Base-by-base conservation (phyloP, 2,888 invertebrate species). In the Ormyrus thymus region DNA sequence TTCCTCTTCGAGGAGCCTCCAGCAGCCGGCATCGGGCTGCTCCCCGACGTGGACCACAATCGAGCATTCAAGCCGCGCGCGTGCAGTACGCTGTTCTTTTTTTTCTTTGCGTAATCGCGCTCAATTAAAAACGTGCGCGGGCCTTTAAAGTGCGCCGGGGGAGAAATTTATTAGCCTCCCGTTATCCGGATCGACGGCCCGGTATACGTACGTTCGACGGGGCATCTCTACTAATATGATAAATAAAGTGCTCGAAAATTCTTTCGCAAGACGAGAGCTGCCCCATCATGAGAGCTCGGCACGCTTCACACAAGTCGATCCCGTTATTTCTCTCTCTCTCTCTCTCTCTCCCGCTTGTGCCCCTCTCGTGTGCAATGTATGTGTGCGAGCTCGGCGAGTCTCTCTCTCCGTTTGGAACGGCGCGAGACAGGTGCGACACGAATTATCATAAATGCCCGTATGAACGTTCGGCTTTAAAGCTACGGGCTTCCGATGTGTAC, bases 391-490 rank as follows among this genome's bases (percentile, higher is more conserved):
- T 29, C 29, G 29, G 29, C 29, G 61, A 64, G 76, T 76, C 83
- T 84, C 83, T 76, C 83, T 84, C 83, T 85, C 83, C 82, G 81
- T 81, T 79, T 81, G 81, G 81, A 80, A 64, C 75, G 82, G 61
- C 81, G 82, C 53, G 80, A 80, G 77, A 78, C 80, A 81, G 80
- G 80, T 81, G 80, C 78, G 80, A 75, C 78, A 65, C 61, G 78
- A 78, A 81, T 81, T 78, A 78, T 81, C 78, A 81, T 81, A 81
- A 78, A 74, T 75, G 75, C 75, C 73, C 76, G 73, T 70, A 77
- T 73, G 72, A 72, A 58, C 55, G 71, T 56, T 72, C 79, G 55
- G 45, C 66, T 66, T 68, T 62, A 56, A 66, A 76, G 56, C 74
- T 71, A 72, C 76, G 66, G 68, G 59, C 72, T 70, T 65, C 75